Evolutionary conservation across 2,888 invertebrate species (phyloP).

Genomic region (Hyppa rectilinea): DNA sequence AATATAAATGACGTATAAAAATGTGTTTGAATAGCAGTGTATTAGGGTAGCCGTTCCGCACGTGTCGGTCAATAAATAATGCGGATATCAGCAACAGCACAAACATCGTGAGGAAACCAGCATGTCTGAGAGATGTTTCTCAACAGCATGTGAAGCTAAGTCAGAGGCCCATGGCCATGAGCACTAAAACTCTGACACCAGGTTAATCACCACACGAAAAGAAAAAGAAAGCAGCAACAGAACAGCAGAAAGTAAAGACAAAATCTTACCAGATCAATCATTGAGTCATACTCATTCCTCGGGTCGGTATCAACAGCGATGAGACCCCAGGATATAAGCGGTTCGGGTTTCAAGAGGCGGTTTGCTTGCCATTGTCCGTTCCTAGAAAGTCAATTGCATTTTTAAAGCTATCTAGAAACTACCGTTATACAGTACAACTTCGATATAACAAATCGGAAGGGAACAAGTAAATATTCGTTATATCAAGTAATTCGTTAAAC

Average conservation of each 20-base stretch:
- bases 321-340: conserved; percentile 80
- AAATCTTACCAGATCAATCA: conserved; percentile 62
- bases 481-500: no score
- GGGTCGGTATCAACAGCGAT: conserved; percentile 77
- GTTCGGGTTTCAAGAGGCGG: conserved; percentile 82
- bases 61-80: neutral
- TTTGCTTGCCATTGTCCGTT: conserved; percentile 84
- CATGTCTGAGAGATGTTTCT: no score
- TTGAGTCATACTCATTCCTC: conserved; percentile 65
- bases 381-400: conserved; percentile 65
- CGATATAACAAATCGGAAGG: no score
- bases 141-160: no score
- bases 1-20: neutral
- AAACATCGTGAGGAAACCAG: no score
- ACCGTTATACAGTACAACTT: no score
- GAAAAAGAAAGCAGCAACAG: no score
- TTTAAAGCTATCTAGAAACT: neutral
- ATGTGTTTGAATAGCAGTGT: neutral
- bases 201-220: no score
- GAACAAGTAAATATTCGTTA: no score
- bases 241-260: neutral
- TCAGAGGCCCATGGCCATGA: no score
- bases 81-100: neutral
- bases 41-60: neutral
- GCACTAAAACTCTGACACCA: no score